Evolutionary conservation across 1,140 invertebrate species (phyloP).

Genomic region (Caenorhabditis brenneri): DNA sequence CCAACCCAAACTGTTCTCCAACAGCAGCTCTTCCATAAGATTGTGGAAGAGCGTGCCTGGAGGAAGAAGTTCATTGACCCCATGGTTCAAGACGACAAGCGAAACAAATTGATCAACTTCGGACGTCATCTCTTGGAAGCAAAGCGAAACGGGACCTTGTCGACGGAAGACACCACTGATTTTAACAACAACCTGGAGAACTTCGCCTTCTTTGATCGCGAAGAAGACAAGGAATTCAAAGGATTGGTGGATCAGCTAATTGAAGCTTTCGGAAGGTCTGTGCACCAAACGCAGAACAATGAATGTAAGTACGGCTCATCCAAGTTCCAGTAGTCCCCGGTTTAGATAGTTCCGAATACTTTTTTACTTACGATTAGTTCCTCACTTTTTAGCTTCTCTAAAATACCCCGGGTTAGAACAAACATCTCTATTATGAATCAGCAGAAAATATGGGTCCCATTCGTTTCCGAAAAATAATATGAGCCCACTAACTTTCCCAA

Average conservation of each 20-base stretch:
- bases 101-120: neutral
- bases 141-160: neutral
- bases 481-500: no score
- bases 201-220: neutral
- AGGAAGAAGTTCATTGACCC: neutral
- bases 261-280: neutral
- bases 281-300: no score
- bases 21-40: conserved; percentile 7
- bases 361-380: no score
- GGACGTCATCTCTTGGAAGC: neutral
- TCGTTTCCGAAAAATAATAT: no score
- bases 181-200: neutral
- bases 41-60: neutral
- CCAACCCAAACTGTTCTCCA: neutral
- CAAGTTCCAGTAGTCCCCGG: no score
- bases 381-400: no score
- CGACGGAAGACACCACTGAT: neutral
- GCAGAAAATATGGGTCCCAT: no score
- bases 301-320: no score
- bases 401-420: no score
- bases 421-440: no score
- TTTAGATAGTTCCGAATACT: no score
- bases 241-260: neutral
- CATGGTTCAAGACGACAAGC: neutral
- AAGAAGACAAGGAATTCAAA: neutral